Conservation (phyloP, 2,888 invertebrate species). For the Craniophora ligustri region DNA sequence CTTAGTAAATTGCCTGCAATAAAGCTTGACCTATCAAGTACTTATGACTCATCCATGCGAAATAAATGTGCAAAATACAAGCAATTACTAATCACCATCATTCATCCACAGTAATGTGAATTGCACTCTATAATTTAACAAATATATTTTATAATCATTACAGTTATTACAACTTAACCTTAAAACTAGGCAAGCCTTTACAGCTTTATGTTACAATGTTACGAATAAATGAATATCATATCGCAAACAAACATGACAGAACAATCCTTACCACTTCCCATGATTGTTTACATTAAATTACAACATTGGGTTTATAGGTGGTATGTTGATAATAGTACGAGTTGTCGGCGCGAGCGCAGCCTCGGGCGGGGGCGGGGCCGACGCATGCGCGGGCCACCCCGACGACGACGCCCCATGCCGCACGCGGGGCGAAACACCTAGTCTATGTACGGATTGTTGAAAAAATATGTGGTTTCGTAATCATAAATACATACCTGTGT, state of each 20-base stretch:
- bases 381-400: slow-evolving; percentile 82
- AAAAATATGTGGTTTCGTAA: slow-evolving; percentile 31
- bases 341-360: slow-evolving; percentile 64
- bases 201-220: slow-evolving; percentile 40
- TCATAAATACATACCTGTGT: neutral
- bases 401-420: slow-evolving; percentile 77
- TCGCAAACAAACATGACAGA: slow-evolving; percentile 67
- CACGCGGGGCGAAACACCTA: slow-evolving; percentile 58
- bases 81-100: slow-evolving; percentile 28
- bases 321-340: slow-evolving; percentile 57
- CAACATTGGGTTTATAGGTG: slow-evolving; percentile 75
- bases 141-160: slow-evolving; percentile 23
- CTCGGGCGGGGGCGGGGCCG: slow-evolving; percentile 79
- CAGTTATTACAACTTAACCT: slow-evolving; percentile 38
- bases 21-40: slow-evolving; percentile 15
- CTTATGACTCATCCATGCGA: slow-evolving; percentile 26
- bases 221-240: slow-evolving; percentile 54
- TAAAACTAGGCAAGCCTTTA: slow-evolving; percentile 23
- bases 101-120: slow-evolving; percentile 27
- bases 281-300: slow-evolving; percentile 84
- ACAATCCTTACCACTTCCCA: slow-evolving; percentile 77
- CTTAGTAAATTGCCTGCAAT: neutral
- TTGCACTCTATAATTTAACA: slow-evolving; percentile 25
- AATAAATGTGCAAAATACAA: slow-evolving; percentile 14
- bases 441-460: slow-evolving; percentile 42